phyloP scores from a whole-genome alignment of 2,797 vertebrate species.

The Synanceia verrucosa region DNA sequence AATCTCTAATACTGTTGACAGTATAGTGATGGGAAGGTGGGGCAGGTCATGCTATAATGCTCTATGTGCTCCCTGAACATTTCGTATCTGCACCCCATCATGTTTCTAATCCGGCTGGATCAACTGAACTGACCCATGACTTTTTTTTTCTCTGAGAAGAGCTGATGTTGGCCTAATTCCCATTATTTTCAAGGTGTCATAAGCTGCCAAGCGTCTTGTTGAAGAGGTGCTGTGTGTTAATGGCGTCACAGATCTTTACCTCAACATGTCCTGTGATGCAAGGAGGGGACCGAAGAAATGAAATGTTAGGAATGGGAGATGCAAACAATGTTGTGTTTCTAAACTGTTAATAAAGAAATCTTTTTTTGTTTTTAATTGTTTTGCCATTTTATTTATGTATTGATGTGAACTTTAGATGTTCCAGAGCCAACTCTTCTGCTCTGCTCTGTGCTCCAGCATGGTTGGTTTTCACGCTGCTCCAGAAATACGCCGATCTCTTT shows the following conservation, averaged over 20 bases:
- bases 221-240: slow-evolving; percentile 17
- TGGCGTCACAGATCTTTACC: slow-evolving; percentile 39
- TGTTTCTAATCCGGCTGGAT: neutral
- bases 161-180: slow-evolving; percentile 8
- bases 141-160: slow-evolving; percentile 11
- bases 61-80: neutral
- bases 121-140: neutral
- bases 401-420: no score
- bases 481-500: no score
- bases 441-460: no score
- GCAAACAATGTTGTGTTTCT: slow-evolving; percentile 70
- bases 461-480: no score
- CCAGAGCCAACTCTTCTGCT: no score
- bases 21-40: neutral
- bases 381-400: neutral
- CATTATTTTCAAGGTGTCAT: slow-evolving; percentile 19
- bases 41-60: neutral
- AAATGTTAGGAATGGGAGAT: slow-evolving; percentile 48
- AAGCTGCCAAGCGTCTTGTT: slow-evolving; percentile 44
- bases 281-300: slow-evolving; percentile 13
- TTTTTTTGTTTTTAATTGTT: slow-evolving; percentile 40
- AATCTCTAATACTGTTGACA: neutral
- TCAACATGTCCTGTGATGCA: slow-evolving; percentile 15
- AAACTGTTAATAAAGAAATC: slow-evolving; percentile 81
- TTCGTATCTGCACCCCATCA: neutral